Conservation (phyloP, 1,140 invertebrate genomes). For the Drosophila oshimai region DNA sequence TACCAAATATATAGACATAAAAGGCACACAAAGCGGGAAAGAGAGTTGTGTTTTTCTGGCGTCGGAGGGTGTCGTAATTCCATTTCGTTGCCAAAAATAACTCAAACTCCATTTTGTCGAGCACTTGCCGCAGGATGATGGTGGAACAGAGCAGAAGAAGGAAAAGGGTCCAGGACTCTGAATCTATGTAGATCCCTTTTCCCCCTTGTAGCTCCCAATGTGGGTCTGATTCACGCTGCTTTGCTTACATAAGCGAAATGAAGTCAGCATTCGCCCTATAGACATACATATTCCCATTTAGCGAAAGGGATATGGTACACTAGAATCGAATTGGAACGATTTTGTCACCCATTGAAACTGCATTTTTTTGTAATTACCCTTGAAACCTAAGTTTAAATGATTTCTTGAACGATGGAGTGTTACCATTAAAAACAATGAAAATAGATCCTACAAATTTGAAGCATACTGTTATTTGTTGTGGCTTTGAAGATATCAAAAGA, state of each 20-base stretch:
- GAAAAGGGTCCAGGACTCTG: neutral
- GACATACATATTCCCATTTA: conserved; percentile 45
- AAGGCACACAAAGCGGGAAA: conserved; percentile 23
- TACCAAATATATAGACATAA: conserved; percentile 21
- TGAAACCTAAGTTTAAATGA: no score
- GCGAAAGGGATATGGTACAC: conserved; percentile 20
- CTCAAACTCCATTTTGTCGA: conserved; percentile 75
- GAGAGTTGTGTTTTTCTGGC: conserved; percentile 25
- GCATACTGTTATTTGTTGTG: no score
- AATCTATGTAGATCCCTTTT: neutral
- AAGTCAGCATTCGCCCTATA: conserved; percentile 65
- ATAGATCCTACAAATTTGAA: no score
- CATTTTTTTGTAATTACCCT: no score
- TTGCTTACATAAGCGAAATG: conserved; percentile 55
- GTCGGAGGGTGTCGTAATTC: conserved; percentile 76
- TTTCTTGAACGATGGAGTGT: no score
- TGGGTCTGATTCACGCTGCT: conserved; percentile 39
- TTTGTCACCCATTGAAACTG: no score
- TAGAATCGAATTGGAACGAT: neutral
- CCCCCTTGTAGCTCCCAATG: neutral
- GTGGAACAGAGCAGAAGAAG: neutral
- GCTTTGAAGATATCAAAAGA: no score
- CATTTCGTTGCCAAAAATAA: conserved; percentile 75
- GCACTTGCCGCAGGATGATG: conserved; percentile 5
- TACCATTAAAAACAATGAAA: no score